Conservation (phyloP, 1,140 invertebrate species). For the Lithobius niger region DNA sequence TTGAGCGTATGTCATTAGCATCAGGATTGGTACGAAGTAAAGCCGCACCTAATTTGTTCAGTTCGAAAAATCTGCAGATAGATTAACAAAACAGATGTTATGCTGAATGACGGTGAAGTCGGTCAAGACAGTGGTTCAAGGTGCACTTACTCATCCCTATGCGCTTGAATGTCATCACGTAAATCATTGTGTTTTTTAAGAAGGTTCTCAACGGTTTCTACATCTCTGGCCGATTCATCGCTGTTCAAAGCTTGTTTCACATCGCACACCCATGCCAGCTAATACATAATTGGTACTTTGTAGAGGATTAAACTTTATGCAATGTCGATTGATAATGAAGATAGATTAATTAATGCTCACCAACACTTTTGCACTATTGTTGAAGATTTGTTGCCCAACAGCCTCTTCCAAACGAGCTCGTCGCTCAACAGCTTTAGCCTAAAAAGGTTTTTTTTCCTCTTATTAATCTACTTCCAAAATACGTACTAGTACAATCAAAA, state of each 20-base stretch:
- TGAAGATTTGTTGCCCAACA: slow-evolving; percentile 88
- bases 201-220: slow-evolving; percentile 76
- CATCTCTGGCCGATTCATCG: slow-evolving; percentile 68
- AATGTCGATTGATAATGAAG: too few species aligned
- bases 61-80: slow-evolving; percentile 44
- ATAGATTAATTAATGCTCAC: slow-evolving; percentile 30
- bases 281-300: too few species aligned
- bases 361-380: slow-evolving; percentile 65
- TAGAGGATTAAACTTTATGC: too few species aligned
- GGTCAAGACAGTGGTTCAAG: too few species aligned
- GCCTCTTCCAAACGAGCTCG: slow-evolving; percentile 72
- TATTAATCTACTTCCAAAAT: slow-evolving; percentile 2
- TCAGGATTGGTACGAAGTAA: slow-evolving; percentile 49
- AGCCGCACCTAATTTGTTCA: slow-evolving; percentile 59
- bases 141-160: slow-evolving; percentile 67
- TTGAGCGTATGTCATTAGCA: slow-evolving; percentile 49
- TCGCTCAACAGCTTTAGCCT: slow-evolving; percentile 65
- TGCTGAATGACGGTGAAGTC: neutral
- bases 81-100: slow-evolving; percentile 5
- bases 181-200: slow-evolving; percentile 85
- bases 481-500: too few species aligned
- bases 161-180: slow-evolving; percentile 77
- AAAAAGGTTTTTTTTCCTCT: too few species aligned
- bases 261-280: slow-evolving; percentile 55
- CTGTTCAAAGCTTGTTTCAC: slow-evolving; percentile 68